Percentiles rank a stretch among this genome's conserved stretches.
Conservation (phyloP, 2,888 invertebrate genomes). For the Andricus quercusramuli region DNA sequence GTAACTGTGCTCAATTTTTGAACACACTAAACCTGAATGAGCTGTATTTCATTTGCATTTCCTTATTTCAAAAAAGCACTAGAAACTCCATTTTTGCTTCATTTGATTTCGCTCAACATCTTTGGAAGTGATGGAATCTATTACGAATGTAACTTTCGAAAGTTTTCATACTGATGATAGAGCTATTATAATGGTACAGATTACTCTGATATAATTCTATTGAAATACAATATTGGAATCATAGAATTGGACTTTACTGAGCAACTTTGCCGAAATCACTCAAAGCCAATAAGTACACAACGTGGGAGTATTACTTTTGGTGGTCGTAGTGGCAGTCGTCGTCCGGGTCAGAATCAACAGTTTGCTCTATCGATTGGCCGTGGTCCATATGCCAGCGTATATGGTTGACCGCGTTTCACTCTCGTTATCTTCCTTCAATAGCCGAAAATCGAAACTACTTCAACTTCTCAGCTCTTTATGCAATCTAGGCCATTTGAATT, state of each 20-base stretch:
- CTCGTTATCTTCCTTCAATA: conserved; percentile 5
- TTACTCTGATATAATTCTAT: neutral
- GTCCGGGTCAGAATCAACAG: conserved; percentile 78
- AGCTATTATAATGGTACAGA: neutral
- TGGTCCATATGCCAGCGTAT: conserved; percentile 54
- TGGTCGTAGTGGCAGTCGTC: conserved; percentile 51
- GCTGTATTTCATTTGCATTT: no score
- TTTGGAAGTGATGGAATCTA: no score
- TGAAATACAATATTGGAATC: neutral
- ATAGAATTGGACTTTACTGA: neutral
- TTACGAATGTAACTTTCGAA: no score
- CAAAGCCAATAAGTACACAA: conserved; percentile 28
- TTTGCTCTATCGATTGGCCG: conserved; percentile 78
- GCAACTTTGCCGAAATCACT: conserved; percentile 27
- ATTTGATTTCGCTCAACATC: no score
- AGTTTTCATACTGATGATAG: no score
- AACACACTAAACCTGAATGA: no score
- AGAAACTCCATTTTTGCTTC: no score
- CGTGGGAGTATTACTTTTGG: conserved; percentile 25
- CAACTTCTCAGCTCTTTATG: conserved; percentile 19
- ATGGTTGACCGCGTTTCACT: conserved; percentile 40
- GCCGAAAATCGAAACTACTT: conserved; percentile 28
- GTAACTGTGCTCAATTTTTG: no score
- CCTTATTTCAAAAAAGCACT: no score
- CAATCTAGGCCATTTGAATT: conserved; percentile 23